phyloP scores from a whole-genome alignment of 1,140 invertebrate species.

The Apis mellifera region Amel_HAv3.1 CM009940.2:4523001-4523500 shows the following conservation, averaged over 20 bases:
- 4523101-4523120: constrained; percentile 88
- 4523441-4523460: constrained; percentile 92
- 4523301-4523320: constrained; percentile 84
- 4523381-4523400: constrained; percentile 90
- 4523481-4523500: not conserved
- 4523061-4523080: constrained; percentile 96
- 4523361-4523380: constrained; percentile 91
- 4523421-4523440: constrained; percentile 96
- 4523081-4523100: constrained; percentile 95
- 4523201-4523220: constrained; percentile 91
- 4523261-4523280: constrained; percentile 89
- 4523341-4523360: constrained; percentile 82
- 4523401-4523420: constrained; percentile 91
- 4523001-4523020: constrained; percentile 89
- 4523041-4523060: constrained; percentile 89
- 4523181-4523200: constrained; percentile 88
- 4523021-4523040: constrained; percentile 89
- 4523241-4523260: constrained; percentile 83
- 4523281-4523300: constrained; percentile 93
- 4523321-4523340: not conserved
- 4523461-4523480: constrained; percentile 84
- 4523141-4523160: not conserved
- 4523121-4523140: not conserved
- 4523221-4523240: constrained; percentile 93
- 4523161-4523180: not conserved